phyloP scores from a whole-genome alignment of 2,113 vertebrate genomes.

The Promerops cafer region DNA sequence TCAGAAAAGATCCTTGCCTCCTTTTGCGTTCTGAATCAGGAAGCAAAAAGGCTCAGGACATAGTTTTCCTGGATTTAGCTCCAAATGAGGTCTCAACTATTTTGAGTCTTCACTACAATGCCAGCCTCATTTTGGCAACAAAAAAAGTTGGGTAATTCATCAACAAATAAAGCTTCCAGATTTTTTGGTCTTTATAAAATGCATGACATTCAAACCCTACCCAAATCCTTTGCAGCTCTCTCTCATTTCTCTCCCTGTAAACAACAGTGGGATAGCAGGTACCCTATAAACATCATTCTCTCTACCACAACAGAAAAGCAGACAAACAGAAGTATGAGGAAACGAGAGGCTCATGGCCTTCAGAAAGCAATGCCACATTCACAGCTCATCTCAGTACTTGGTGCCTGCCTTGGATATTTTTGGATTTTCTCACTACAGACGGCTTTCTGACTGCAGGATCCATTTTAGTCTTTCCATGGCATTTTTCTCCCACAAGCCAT shows the following conservation, averaged over 20 bases:
- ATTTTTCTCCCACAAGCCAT: conserved; percentile 13
- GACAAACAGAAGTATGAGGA: neutral
- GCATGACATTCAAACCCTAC: neutral
- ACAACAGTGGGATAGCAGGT: neutral
- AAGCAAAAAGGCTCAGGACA: neutral
- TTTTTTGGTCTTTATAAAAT: neutral
- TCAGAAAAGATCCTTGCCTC: neutral
- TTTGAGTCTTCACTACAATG: neutral
- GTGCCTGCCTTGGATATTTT: neutral
- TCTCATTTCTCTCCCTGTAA: neutral
- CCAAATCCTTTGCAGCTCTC: neutral
- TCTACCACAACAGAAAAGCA: fast-evolving
- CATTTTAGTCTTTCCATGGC: neutral
- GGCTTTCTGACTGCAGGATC: neutral
- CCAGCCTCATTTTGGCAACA: neutral
- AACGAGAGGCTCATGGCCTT: neutral
- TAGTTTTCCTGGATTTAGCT: neutral
- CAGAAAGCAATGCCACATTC: neutral
- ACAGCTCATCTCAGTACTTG: neutral
- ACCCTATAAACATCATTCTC: neutral
- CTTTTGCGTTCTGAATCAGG: neutral
- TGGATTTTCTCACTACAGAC: conserved; percentile 7
- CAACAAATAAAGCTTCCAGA: neutral
- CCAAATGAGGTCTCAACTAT: neutral
- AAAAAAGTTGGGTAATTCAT: neutral